Conservation (phyloP, 2,888 invertebrate genomes). For the Teleogryllus oceanicus region DNA sequence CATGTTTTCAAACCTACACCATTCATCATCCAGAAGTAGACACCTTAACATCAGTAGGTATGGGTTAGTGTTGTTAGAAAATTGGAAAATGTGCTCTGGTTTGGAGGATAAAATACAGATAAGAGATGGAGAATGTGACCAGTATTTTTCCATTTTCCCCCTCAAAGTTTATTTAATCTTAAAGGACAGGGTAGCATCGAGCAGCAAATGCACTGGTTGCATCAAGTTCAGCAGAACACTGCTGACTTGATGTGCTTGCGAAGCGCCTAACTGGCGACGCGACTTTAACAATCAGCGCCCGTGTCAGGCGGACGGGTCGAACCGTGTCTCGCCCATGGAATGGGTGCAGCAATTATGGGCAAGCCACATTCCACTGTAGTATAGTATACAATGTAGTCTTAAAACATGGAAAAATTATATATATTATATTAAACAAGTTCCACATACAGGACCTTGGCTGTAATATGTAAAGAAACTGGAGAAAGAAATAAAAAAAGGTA, state of each 20-base stretch:
- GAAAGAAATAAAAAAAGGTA: slow-evolving; percentile 25
- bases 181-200: slow-evolving; percentile 18
- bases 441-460: slow-evolving; percentile 32
- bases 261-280: background rate
- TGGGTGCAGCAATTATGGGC: slow-evolving; percentile 19
- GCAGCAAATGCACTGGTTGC: slow-evolving; percentile 2
- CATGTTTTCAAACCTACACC: background rate
- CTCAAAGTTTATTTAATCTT: background rate
- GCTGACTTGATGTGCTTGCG: background rate
- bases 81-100: slow-evolving; percentile 18
- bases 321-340: slow-evolving; percentile 2
- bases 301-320: background rate
- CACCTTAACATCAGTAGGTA: slow-evolving; percentile 18
- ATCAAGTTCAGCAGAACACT: background rate
- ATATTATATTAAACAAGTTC: slow-evolving; percentile 18
- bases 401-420: slow-evolving; percentile 19
- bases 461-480: slow-evolving; percentile 33
- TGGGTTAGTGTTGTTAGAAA: slow-evolving; percentile 1
- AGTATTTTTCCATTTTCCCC: slow-evolving; percentile 18
- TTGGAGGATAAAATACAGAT: background rate
- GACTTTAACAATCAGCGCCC: background rate
- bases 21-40: background rate
- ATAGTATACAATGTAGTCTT: slow-evolving; percentile 26
- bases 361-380: slow-evolving; percentile 18
- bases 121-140: background rate